phyloP scores from a whole-genome alignment of 2,113 vertebrate species.

The Pluvianellus socialis region DNA sequence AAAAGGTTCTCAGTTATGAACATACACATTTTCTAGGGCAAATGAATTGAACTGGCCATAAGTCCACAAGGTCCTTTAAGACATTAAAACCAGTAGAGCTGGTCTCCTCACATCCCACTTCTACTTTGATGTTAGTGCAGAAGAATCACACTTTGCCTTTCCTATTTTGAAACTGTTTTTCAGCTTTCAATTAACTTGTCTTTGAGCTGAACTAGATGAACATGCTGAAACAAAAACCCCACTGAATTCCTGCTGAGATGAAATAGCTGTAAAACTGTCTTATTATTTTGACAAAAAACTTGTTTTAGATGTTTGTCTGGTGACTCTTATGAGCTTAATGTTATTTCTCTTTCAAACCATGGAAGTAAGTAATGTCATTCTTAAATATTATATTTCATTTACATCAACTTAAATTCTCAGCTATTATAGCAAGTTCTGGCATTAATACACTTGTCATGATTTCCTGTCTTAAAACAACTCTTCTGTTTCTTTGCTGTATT shows the following conservation, averaged over 20 bases:
- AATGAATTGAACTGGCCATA: background rate
- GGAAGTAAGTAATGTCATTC: background rate
- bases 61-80: background rate
- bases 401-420: background rate
- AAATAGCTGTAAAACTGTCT: conserved; percentile 22
- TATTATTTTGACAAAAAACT: conserved; percentile 18
- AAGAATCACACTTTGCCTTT: background rate
- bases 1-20: background rate
- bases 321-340: background rate
- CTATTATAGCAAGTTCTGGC: background rate
- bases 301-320: background rate
- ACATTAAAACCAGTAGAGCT: background rate
- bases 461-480: background rate
- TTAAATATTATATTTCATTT: background rate
- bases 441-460: background rate
- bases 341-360: background rate
- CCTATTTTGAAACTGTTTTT: background rate
- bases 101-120: background rate
- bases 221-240: background rate
- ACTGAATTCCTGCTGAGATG: background rate
- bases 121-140: background rate
- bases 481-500: background rate
- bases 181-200: conserved; percentile 20
- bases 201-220: background rate
- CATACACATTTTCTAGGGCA: background rate